phyloP scores from a whole-genome alignment of 2,113 vertebrate genomes.

The Lampris megalopsis region DNA sequence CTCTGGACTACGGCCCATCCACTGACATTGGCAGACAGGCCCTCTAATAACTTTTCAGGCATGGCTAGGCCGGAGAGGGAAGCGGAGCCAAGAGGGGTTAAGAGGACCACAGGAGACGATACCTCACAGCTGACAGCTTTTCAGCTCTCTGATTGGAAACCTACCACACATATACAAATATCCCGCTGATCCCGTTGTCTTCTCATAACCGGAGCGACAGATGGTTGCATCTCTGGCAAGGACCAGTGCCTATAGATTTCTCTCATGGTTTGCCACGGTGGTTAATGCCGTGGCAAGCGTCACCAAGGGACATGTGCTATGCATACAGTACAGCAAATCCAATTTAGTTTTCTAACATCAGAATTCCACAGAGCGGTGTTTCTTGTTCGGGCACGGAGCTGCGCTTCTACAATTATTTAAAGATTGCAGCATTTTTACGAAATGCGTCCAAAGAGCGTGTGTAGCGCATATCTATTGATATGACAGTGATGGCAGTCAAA shows the following conservation, averaged over 20 bases:
- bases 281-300: slow-evolving; percentile 34
- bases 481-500: too few relatives aligned
- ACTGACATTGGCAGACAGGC: slow-evolving; percentile 54
- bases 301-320: not conserved
- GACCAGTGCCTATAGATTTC: slow-evolving; percentile 17
- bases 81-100: slow-evolving; percentile 22
- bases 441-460: not conserved
- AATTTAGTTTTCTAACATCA: slow-evolving; percentile 3
- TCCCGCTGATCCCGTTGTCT: slow-evolving; percentile 60
- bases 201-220: not conserved
- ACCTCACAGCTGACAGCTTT: slow-evolving; percentile 67
- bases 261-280: slow-evolving; percentile 48
- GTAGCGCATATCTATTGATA: too few relatives aligned
- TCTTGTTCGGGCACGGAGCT: not conserved
- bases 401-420: not conserved
- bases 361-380: not conserved
- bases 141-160: slow-evolving; percentile 60
- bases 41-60: slow-evolving; percentile 66
- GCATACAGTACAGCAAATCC: not conserved
- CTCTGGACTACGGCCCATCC: slow-evolving; percentile 59
- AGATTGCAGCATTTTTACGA: not conserved
- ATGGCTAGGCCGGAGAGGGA: slow-evolving; percentile 47
- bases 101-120: slow-evolving; percentile 55
- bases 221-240: slow-evolving; percentile 10
- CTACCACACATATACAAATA: slow-evolving; percentile 50